Evolutionary conservation across 2,797 vertebrate genomes (phyloP).

Genomic region (Psittacula derbiana): DNA sequence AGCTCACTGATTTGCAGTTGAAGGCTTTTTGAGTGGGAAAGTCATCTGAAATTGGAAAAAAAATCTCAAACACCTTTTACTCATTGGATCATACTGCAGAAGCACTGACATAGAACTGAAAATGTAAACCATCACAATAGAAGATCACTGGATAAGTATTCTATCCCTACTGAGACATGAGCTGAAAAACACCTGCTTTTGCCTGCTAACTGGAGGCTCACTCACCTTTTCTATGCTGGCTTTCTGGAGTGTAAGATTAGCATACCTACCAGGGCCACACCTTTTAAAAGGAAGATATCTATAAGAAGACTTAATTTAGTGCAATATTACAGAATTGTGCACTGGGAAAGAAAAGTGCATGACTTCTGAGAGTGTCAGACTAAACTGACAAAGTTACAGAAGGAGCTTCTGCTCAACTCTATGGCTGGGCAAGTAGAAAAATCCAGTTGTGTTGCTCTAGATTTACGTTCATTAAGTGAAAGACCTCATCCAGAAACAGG

Average conservation of each 20-base stretch:
- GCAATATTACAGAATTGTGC: not conserved
- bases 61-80: not conserved
- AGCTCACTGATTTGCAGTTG: not conserved
- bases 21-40: not conserved
- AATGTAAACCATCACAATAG: not conserved
- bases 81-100: not conserved
- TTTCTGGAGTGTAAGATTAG: not conserved
- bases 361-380: not conserved
- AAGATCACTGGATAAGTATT: not conserved
- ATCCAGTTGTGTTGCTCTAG: not conserved
- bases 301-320: not conserved
- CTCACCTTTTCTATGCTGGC: not conserved
- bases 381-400: not conserved
- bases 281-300: not conserved
- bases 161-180: not conserved
- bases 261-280: accelerated
- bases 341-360: not conserved
- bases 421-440: not conserved
- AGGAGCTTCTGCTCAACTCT: not conserved
- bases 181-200: not conserved
- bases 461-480: not conserved
- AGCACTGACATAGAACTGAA: not conserved
- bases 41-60: not conserved
- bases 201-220: not conserved
- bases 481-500: not conserved